Conservation (phyloP, 2,113 vertebrate species). For the Hirundichthys speculiger region DNA sequence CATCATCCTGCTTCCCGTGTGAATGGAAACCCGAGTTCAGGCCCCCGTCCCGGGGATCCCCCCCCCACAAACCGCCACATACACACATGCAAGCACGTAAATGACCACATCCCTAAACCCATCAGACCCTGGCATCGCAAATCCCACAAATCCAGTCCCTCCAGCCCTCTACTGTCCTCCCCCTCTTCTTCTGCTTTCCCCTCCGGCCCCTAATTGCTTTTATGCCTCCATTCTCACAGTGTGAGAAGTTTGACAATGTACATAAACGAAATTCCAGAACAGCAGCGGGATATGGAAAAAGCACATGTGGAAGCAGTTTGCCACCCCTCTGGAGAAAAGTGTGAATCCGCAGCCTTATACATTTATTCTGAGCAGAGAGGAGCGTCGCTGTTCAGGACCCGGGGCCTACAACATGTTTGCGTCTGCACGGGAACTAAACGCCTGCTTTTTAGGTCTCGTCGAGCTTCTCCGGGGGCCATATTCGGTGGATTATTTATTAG, state of each 20-base stretch:
- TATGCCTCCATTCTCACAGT: slow-evolving; percentile 76
- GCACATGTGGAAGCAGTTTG: slow-evolving; percentile 79
- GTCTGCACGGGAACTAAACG: too few relatives aligned
- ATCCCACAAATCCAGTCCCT: slow-evolving; percentile 12
- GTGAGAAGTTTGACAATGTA: slow-evolving; percentile 80
- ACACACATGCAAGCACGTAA: background rate
- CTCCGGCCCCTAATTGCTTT: slow-evolving; percentile 63
- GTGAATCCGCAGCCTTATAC: slow-evolving; percentile 59
- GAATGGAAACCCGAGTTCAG: slow-evolving; percentile 56
- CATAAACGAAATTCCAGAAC: slow-evolving; percentile 79
- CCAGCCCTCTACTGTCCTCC: slow-evolving; percentile 23
- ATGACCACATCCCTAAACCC: slow-evolving; percentile 25
- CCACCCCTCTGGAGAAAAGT: slow-evolving; percentile 51
- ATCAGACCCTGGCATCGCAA: slow-evolving; percentile 37
- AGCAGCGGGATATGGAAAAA: slow-evolving; percentile 75
- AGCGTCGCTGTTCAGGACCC: slow-evolving; percentile 12
- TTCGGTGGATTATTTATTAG: too few relatives aligned
- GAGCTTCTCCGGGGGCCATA: too few relatives aligned
- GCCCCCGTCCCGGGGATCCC: slow-evolving; percentile 31
- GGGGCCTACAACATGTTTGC: too few relatives aligned
- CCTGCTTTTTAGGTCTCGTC: too few relatives aligned
- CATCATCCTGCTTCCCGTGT: slow-evolving; percentile 58
- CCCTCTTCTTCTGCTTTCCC: slow-evolving; percentile 29
- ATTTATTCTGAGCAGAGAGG: slow-evolving; percentile 54
- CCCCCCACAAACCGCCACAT: slow-evolving; percentile 1